Evolutionary conservation across 2,797 vertebrate species (phyloP), one percentile per base, ranked within the genome.

Genomic region (Macrochelys suwanniensis): DNA sequence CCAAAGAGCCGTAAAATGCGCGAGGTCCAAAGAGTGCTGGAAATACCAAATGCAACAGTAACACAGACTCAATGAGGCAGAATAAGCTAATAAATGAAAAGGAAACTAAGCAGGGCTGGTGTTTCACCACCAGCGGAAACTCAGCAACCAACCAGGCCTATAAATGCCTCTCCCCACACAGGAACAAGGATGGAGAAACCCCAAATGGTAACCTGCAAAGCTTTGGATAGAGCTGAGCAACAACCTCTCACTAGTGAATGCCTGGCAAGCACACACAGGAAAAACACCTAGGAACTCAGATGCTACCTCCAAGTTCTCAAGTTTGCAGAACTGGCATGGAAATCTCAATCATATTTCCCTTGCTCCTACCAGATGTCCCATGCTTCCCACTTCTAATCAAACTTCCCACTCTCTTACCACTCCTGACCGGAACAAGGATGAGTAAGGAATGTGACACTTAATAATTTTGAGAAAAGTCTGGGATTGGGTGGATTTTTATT

Each of bases 291-390:
- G 68, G 68, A 71, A 71, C 42, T 71, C 21, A 71, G n/a, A 23
- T 23, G 19, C 47, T 3, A n/a, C 54, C 5, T 23, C 11, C 51
- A 77, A 0, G 0, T 65, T 57, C 54, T 33, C 3, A 0, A 50
- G 3, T 10, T 45, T 1, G 10, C 0, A 2, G 23, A 50, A 68
- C 0, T 0, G 0, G 16, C 0, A 0, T 33, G 28, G 47, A 81
- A 65, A 80, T 59, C 11, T 17, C 59, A 54, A 3, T 3, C 61
- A 37, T 76, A 33, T 26, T 91, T 84, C 82, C 49, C 31, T 33
- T 33, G 59, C 31, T 61, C 31, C 59, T 33, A 42, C 10, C 26
- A 77, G 15, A 28, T 8, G 37, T 37, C 37, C 23, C 37, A 37
- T 37, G 26, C 8, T 49, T 68, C 51, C 42, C 1, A 2, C 26